Base-by-base conservation (phyloP, 2,113 vertebrate species). In the Ibidorhyncha struthersii region DNA sequence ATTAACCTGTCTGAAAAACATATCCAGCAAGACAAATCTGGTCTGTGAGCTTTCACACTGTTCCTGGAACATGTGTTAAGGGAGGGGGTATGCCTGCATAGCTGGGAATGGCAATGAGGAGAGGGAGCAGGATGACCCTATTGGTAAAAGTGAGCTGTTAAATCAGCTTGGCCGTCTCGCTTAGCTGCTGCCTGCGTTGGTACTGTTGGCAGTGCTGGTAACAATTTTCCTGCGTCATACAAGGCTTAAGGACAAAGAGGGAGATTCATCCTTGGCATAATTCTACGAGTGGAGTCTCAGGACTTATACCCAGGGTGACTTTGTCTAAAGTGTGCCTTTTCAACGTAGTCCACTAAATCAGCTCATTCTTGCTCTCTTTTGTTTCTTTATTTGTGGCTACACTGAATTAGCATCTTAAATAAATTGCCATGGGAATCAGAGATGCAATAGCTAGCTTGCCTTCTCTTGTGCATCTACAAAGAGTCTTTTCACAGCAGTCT, bases 321-420 rank as follows among this genome's bases (percentile, higher is more conserved):
- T 94, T 95, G 82, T 80, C 89, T 94, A 41, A 95, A 90, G 53
- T 36, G 73, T 85, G 86, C 62, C 89, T 88, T 95, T 96, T 94
- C 73, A 94, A 53, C 32, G 27, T 11, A 93, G 62, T 82, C 50
- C 62, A 80, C 82, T 94, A 89, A 95, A 95, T 97, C 94, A 94
- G 84, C 78, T 93, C 81, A 50, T 96, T 97, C 77, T 95, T 91
- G 25, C 91, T 86, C 34, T 95, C 53, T 87, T 97, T 97, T 95
- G 53, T 93, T 86, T 95, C 90, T 92, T 77, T 94, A 59, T 88
- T 97, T 95, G 74, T 91, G 89, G n/a, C 74, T 90, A 58, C 59
- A 86, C 58, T 88, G 86, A 94, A 97, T 97, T 97, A 96, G 84
- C 91, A 95, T 97, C 55, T 91, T 97, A 86, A 97, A 95, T 93